Evolutionary conservation across 2,113 vertebrate species (phyloP).

Genomic region (Rhabdornis inornatus): DNA sequence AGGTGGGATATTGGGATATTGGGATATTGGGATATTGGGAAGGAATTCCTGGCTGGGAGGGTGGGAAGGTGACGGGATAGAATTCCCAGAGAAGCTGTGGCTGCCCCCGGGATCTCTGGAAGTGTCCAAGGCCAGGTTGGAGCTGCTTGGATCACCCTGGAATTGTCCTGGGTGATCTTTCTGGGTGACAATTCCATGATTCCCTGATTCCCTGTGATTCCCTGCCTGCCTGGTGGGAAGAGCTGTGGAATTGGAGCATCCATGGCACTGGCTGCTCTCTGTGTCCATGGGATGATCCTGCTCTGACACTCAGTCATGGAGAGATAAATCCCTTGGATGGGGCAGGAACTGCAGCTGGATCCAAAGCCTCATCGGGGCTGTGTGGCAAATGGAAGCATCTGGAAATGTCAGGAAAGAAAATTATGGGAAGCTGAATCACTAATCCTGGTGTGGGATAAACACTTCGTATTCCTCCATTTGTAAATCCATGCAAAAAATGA

Average conservation of each 20-base stretch:
- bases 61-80: not conserved
- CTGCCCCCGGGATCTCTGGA: not conserved
- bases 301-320: accelerated
- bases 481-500: not conserved
- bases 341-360: not conserved
- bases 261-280: not conserved
- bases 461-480: not conserved
- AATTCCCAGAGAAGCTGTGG: not conserved
- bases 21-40: not conserved
- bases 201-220: not conserved
- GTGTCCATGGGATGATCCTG: not conserved
- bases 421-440: not conserved
- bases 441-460: not conserved
- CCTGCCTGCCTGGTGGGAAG: not conserved
- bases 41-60: not conserved
- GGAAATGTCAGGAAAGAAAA: not conserved
- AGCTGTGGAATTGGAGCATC: not conserved
- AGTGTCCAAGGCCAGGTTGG: not conserved
- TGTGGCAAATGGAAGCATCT: not conserved
- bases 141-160: not conserved
- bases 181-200: not conserved
- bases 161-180: not conserved
- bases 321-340: not conserved
- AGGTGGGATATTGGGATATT: not conserved
- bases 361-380: not conserved